Conservation (phyloP, 1,140 invertebrate genomes). For the Drosophila fuyamai region DNA sequence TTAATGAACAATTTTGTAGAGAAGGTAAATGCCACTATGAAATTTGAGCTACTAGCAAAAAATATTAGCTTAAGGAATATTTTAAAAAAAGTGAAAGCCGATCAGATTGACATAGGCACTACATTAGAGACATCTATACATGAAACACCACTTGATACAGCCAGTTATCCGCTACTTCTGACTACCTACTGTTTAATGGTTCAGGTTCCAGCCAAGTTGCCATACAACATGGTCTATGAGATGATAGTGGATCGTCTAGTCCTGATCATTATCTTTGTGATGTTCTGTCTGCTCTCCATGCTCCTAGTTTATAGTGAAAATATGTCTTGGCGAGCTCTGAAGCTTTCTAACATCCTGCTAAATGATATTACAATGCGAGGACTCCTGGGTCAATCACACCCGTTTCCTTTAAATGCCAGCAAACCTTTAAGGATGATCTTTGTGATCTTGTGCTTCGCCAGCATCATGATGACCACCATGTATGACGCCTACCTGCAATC, state of each 20-base stretch:
- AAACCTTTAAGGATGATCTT: constrained; percentile 38
- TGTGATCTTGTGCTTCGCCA: constrained; percentile 45
- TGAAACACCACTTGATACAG: constrained; percentile 1
- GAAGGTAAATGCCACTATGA: constrained; percentile 45
- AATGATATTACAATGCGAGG: constrained; percentile 65
- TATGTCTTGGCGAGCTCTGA: constrained; percentile 34
- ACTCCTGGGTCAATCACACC: constrained; percentile 60
- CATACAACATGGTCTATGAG: constrained; percentile 40
- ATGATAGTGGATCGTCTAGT: constrained; percentile 40
- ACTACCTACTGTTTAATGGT: constrained; percentile 62
- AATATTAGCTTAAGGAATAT: constrained; percentile 6
- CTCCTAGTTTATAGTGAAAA: constrained; percentile 44
- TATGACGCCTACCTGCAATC: constrained; percentile 58
- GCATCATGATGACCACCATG: constrained; percentile 63
- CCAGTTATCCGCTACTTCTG: constrained; percentile 45
- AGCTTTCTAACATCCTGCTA: constrained; percentile 38
- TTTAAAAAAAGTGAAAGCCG: neutral
- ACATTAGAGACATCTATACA: neutral
- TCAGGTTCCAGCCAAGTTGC: constrained; percentile 37
- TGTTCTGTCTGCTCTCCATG: constrained; percentile 49
- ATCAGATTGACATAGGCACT: constrained; percentile 48
- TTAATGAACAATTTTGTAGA: constrained; percentile 44
- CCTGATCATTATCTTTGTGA: constrained; percentile 19
- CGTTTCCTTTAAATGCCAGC: constrained; percentile 11
- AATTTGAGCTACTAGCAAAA: neutral